Evolutionary conservation across 2,888 invertebrate species (phyloP).

Genomic region (Heliconius sara): DNA sequence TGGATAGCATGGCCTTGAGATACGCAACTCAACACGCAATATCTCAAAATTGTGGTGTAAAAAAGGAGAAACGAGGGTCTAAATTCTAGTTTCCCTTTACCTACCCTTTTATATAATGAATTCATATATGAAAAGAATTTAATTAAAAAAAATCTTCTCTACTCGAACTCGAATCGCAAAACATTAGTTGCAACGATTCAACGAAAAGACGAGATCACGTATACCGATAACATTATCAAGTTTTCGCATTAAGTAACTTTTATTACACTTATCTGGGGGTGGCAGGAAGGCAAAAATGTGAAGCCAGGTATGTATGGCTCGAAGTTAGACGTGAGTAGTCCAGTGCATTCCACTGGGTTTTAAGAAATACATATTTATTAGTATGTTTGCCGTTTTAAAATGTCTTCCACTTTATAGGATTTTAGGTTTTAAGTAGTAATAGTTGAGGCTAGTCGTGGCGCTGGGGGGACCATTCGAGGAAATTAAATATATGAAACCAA

Average conservation of each 20-base stretch:
- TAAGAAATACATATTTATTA: background rate
- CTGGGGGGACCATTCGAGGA: no score
- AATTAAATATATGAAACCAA: no score
- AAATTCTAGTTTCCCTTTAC: background rate
- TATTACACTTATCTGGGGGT: constrained; percentile 80
- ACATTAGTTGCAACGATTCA: constrained; percentile 65
- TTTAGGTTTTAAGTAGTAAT: no score
- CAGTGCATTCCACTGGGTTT: background rate
- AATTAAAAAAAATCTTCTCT: background rate
- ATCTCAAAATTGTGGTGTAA: background rate
- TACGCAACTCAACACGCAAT: no score
- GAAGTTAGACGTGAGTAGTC: background rate
- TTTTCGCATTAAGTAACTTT: constrained; percentile 82
- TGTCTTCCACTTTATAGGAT: no score
- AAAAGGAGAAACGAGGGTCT: background rate
- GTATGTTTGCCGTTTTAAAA: no score
- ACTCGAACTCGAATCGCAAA: constrained; percentile 60
- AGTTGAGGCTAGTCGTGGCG: no score
- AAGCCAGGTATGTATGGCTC: constrained; percentile 1
- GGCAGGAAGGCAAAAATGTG: constrained; percentile 58
- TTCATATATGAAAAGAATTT: no score
- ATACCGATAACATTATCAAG: constrained; percentile 82
- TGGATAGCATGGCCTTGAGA: no score
- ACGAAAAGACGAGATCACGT: constrained; percentile 81
- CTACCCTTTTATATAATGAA: no score